Evolutionary conservation across 2,888 invertebrate species (phyloP), one percentile per base, ranked within the genome.

Genomic region (Eupelmus urozonus): DNA sequence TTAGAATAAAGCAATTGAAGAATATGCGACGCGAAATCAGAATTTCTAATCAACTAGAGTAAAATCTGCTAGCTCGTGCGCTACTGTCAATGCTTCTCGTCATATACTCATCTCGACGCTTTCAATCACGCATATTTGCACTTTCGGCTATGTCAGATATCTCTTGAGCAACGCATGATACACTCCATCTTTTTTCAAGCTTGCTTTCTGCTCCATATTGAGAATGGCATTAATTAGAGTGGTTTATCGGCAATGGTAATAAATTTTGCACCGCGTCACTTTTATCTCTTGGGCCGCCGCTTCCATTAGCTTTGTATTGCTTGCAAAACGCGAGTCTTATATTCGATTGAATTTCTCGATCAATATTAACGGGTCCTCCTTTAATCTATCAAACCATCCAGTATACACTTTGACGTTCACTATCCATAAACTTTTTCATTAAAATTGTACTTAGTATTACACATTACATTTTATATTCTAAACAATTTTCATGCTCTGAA

Each of bases 221-320:
- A 29, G 42, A 69, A 23, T 11, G 49, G 49, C 70, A 51, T 49
- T 60, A 51, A 71, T 59, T 49, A 71, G 29, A 49, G 69, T 40
- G 57, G 42, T 71, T 59, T 60, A 71, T 71, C 60, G 34, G 18
- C 4, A 13, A n/a, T n/a, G 45, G 13, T 23, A 60, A 71, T 71
- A 60, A 71, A 71, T 71, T 71, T 45, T 34, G 4, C 49, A 3
- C 0, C 18, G 34, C 29, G 20, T 27, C 29, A 16, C 27, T 40
- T 71, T 71, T 71, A 71, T 71, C 70, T 40, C 9, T 18, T n/a
- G 5, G 20, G 7, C 34, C 18, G 49, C n/a, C 18, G 7, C 11
- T 62, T 18, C 34, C 60, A 70, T 45, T 59, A 59, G 70, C 70
- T 57, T 70, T 45, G 69, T 70, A 59, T 70, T 57, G 69, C 29